A percentile compares a stretch with the other conserved stretches of the same genome.
Evolutionary conservation across 2,113 vertebrate species (phyloP).

Genomic region (Dromiciops gliroides): DNA sequence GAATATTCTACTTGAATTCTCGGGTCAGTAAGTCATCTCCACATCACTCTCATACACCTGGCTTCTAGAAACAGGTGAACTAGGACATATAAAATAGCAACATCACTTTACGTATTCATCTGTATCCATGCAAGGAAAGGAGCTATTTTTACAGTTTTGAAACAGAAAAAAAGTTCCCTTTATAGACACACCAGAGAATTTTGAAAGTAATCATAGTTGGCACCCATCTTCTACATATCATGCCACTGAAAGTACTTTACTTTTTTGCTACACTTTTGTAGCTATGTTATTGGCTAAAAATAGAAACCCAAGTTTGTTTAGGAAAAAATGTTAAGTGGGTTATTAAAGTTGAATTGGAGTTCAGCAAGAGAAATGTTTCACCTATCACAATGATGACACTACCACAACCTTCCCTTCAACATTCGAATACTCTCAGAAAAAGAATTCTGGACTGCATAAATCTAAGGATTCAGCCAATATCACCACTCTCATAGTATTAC

Average conservation of each 20-base stretch:
- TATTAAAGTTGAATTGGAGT: conserved; percentile 1
- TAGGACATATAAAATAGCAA: not conserved
- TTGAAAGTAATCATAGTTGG: not conserved
- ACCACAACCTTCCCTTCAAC: conserved; percentile 21
- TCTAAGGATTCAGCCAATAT: not conserved
- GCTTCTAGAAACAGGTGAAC: not conserved
- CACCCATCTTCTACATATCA: not conserved
- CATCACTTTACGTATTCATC: not conserved
- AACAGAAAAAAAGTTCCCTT: not conserved
- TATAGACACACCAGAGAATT: not conserved
- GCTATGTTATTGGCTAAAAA: not conserved
- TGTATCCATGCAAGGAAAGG: not conserved
- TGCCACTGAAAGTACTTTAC: not conserved
- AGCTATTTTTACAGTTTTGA: conserved; percentile 25
- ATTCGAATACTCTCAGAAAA: not conserved
- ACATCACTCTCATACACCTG: not conserved
- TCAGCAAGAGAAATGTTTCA: not conserved
- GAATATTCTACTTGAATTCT: not conserved
- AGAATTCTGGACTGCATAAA: not conserved
- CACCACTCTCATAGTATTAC: not conserved
- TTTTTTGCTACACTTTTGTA: not conserved
- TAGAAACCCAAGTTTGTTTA: not conserved
- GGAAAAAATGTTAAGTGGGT: not conserved
- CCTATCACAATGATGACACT: conserved; percentile 4
- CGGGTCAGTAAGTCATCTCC: not conserved